Conservation (phyloP, 2,888 invertebrate species). For the Harmothoe impar region DNA sequence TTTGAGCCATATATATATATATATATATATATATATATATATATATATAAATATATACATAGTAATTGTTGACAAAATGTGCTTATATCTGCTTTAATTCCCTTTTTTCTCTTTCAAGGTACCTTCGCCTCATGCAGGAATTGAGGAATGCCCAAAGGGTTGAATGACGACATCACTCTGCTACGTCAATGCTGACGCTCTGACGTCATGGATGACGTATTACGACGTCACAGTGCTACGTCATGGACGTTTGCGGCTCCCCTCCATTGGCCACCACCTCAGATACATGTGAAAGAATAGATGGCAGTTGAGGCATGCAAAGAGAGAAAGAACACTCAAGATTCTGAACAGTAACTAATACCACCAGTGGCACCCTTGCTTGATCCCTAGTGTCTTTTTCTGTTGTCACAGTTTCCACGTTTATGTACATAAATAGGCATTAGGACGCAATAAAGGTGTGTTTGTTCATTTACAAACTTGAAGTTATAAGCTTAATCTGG, state of each 20-base stretch:
- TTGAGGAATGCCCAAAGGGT: background rate
- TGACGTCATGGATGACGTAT: background rate
- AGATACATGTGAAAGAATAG: no score
- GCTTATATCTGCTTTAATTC: no score
- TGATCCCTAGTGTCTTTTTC: background rate
- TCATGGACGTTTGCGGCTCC: background rate
- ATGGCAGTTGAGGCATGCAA: no score
- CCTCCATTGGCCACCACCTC: no score
- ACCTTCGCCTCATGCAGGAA: background rate
- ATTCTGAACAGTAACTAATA: background rate
- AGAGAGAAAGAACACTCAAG: no score
- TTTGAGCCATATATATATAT: no score
- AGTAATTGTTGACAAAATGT: no score
- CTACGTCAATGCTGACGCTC: background rate
- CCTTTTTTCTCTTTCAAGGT: background rate
- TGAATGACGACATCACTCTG: background rate
- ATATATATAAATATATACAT: no score
- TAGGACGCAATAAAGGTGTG: constrained; percentile 3
- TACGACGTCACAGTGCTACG: background rate
- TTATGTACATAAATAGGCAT: constrained; percentile 8
- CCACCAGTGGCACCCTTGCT: background rate
- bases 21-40: no score
- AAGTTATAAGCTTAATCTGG: background rate
- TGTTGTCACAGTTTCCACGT: background rate
- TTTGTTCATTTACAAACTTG: background rate